Conservation (phyloP, 2,888 invertebrate species). For the Orthonevra nobilis region DNA sequence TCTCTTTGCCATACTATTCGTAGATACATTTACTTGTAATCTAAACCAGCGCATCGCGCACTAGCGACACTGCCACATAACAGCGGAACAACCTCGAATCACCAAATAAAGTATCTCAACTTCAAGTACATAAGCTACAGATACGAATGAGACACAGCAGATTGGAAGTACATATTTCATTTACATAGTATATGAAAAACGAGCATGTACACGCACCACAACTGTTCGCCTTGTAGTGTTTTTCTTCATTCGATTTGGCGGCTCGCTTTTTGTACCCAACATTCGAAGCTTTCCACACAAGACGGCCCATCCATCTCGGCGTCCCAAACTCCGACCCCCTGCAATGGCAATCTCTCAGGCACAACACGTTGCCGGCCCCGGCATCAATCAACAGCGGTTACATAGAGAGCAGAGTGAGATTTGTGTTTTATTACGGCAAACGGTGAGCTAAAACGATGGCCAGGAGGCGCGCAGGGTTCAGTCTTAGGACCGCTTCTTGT, state of each 20-base stretch:
- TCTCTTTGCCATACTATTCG: constrained; percentile 26
- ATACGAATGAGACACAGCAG: constrained; percentile 17
- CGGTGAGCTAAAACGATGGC: neutral
- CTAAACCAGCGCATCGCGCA: constrained; percentile 8
- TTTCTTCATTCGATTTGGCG: constrained; percentile 15
- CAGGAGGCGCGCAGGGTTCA: constrained; percentile 33
- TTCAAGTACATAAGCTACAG: neutral
- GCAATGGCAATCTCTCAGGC: too few relatives aligned
- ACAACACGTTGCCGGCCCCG: constrained; percentile 41
- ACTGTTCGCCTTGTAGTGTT: constrained; percentile 55
- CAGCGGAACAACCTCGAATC: constrained; percentile 33
- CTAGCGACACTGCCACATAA: constrained; percentile 46
- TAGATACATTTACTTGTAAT: constrained; percentile 25
- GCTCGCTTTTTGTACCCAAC: constrained; percentile 36
- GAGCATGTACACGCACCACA: constrained; percentile 46
- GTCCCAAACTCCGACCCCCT: too few relatives aligned
- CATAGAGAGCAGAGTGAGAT: constrained; percentile 48
- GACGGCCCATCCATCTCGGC: too few relatives aligned
- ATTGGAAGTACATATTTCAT: too few relatives aligned
- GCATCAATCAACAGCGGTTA: constrained; percentile 63
- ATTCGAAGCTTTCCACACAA: constrained; percentile 26
- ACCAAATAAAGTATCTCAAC: neutral
- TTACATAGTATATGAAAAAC: constrained; percentile 37
- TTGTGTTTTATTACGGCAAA: constrained; percentile 12
- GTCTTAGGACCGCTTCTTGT: constrained; percentile 44